Base-by-base conservation (phyloP, 2,888 invertebrate species). In the Eulithis prunata region DNA sequence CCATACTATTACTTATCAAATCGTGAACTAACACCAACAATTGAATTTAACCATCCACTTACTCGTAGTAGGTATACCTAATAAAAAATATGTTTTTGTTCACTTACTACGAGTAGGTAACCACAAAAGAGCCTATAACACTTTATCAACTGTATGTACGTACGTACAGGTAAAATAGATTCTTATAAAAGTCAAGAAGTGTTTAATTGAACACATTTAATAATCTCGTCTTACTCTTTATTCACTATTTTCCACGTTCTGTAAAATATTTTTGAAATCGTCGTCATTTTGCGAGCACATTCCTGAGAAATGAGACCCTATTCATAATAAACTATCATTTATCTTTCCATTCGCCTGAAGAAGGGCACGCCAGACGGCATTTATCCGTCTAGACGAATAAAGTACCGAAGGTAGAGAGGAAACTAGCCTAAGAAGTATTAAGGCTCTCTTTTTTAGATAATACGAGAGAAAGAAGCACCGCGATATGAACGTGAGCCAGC, bases 301-400 rank as follows among this genome's bases (percentile, higher is more conserved):
- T 57, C 36, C 38, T 52, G 53, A 63, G 38, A 57, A 49, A 64
- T 64, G 58, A 32, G 43, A 45, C 14, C 21, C 21, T 47, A 38
- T 38, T 53, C 46, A 60, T 47, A 54, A 54, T 47, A 55, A 47
- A 21, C 46, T 54, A 38, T 55, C 1, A 43, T 49, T 49, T 59
- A 8, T 47, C 54, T 54, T 47, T 55, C 28, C 38, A 47, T 46
- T 38, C 53, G 52, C 21, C 36, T 21, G 38, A 7, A 28, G 45
- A 53, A 59, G 28, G 28, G 45, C 43, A 14, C 41, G 41, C 41
- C 41, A 41, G 41, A 41, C 41, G 41, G 53, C 12, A 12, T 61
- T 36, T 46, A 14, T 45, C 32, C 32, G 57, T 64, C 58, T 64
- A 63, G 46, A 63, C 57, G 38, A 46, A 47, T 14, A 61, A 61